Conservation (phyloP, 2,797 vertebrate species). For the Hirundo rustica region DNA sequence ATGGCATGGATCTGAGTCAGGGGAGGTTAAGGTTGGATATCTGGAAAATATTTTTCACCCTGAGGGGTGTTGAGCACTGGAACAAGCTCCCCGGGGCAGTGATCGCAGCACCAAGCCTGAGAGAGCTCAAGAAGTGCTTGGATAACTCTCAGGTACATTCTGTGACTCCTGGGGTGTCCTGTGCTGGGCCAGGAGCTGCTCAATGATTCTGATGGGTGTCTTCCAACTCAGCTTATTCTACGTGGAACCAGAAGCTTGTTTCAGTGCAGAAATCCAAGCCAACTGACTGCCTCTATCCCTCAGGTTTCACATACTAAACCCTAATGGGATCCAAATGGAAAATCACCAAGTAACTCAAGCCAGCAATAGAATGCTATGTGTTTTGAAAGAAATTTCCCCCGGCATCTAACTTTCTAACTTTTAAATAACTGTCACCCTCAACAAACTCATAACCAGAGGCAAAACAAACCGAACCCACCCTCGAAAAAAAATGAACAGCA, state of each 20-base stretch:
- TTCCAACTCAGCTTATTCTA: not conserved
- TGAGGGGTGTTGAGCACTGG: accelerated
- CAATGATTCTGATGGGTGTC: not conserved
- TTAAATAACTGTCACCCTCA: not conserved
- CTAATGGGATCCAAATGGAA: conserved; percentile 23
- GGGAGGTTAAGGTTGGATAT: not conserved
- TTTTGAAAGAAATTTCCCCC: not conserved
- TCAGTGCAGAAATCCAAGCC: not conserved
- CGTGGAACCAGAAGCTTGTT: not conserved
- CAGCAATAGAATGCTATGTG: not conserved
- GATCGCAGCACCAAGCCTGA: not conserved
- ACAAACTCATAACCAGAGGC: not conserved
- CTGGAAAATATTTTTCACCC: not conserved
- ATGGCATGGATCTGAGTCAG: not conserved
- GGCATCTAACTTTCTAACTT: not conserved
- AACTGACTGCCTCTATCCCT: not conserved
- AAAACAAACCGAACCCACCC: accelerated
- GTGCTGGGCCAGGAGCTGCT: not conserved
- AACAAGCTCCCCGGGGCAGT: not conserved
- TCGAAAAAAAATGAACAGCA: not conserved
- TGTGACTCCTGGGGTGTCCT: not conserved
- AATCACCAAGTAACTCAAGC: not conserved
- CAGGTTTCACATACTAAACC: not conserved
- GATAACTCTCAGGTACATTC: not conserved
- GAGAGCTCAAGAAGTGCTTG: not conserved